Percentiles rank a stretch among this genome's conserved stretches.
phyloP scores from a whole-genome alignment of 2,113 vertebrate species.

The Brevimyrus niger region DNA sequence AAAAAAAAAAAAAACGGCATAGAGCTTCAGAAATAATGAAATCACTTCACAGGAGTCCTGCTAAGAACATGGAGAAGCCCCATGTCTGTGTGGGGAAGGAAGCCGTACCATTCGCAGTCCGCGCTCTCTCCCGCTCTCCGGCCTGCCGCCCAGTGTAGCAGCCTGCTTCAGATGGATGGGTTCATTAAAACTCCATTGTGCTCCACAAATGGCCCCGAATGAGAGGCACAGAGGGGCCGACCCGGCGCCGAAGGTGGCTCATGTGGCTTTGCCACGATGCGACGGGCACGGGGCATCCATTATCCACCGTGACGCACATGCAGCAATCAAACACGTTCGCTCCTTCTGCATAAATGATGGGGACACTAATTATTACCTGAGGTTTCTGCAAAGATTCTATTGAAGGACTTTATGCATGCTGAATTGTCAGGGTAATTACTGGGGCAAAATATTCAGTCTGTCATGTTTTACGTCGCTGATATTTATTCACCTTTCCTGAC shows the following conservation, averaged over 20 bases:
- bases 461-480: neutral
- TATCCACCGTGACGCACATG: neutral
- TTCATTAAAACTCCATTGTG: conserved; percentile 3
- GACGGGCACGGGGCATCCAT: neutral
- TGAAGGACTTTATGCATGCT: neutral
- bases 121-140: neutral
- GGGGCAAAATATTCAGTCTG: neutral
- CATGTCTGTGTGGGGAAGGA: neutral
- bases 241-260: neutral
- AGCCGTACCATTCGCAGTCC: neutral
- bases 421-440: neutral
- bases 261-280: neutral
- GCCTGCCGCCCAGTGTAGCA: neutral
- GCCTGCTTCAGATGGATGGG: neutral
- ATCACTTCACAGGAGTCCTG: neutral
- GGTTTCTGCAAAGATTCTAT: neutral
- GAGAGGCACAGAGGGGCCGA: neutral
- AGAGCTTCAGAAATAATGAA: neutral
- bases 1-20: neutral
- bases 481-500: neutral
- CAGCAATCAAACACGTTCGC: neutral
- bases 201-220: conserved; percentile 1
- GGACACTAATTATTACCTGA: neutral
- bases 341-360: neutral
- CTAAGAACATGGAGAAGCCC: neutral